phyloP scores from a whole-genome alignment of 2,113 vertebrate genomes.

The Prunella fulvescens region DNA sequence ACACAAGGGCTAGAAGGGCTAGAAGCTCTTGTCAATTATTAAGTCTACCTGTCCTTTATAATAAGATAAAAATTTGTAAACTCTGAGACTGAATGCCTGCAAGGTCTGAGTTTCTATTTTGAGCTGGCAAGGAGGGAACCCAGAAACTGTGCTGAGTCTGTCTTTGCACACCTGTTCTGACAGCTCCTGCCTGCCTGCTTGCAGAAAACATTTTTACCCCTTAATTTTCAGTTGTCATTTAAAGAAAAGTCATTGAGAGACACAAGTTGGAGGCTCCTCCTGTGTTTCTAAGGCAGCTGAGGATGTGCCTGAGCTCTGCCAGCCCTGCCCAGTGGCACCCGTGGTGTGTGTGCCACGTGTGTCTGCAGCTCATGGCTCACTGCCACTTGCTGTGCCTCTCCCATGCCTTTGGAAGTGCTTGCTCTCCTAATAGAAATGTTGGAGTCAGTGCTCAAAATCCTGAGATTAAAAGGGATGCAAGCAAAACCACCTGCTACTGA shows the following conservation, averaged over 20 bases:
- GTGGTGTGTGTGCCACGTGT: fast-evolving
- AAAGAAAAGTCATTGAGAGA: neutral
- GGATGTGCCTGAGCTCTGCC: neutral
- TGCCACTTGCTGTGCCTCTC: neutral
- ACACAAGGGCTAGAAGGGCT: neutral
- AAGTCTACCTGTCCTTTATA: conserved; percentile 1
- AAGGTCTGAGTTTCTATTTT: neutral
- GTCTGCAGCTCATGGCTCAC: fast-evolving
- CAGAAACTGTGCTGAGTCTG: neutral
- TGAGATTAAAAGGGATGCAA: neutral
- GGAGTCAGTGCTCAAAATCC: neutral
- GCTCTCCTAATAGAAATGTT: neutral
- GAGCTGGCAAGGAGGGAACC: neutral
- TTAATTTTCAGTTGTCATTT: neutral
- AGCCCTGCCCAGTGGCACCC: neutral
- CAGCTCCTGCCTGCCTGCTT: neutral
- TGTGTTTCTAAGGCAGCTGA: neutral
- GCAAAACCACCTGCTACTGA: neutral
- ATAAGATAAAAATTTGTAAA: neutral
- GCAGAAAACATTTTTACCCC: neutral
- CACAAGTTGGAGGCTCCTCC: neutral
- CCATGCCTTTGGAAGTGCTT: neutral
- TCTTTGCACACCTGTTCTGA: neutral
- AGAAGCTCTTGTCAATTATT: conserved; percentile 1
- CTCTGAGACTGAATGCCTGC: neutral